phyloP scores from a whole-genome alignment of 2,888 invertebrate species.

The Philereme transversata region DNA sequence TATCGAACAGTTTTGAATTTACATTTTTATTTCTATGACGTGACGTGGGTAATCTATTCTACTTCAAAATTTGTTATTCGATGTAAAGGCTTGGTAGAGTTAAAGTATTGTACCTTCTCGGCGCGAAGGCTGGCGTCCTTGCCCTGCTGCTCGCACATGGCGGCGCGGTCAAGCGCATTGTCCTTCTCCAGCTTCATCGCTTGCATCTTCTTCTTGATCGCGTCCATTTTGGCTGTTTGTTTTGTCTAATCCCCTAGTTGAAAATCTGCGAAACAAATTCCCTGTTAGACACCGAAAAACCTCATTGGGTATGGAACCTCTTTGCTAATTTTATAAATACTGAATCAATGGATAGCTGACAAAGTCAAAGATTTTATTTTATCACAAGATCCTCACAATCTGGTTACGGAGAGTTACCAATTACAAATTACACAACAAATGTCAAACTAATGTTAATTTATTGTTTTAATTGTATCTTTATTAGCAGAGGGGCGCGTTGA shows the following conservation, averaged over 20 bases:
- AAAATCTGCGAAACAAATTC: constrained; percentile 56
- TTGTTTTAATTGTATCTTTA: no score
- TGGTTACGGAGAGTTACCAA: no score
- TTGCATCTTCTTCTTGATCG: constrained; percentile 99
- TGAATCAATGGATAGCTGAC: no score
- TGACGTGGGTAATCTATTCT: no score
- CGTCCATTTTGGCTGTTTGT: constrained; percentile 96
- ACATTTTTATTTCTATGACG: no score
- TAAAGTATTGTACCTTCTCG: constrained; percentile 86
- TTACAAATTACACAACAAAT: no score
- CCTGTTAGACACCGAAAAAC: not conserved
- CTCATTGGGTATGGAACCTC: not conserved
- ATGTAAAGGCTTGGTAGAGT: not conserved
- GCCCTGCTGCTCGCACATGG: constrained; percentile 98
- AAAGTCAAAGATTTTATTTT: no score
- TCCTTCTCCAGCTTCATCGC: constrained; percentile 99
- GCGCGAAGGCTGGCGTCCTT: constrained; percentile 95
- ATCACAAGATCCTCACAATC: no score
- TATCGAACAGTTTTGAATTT: no score
- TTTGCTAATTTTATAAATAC: no score
- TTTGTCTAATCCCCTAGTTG: constrained; percentile 67
- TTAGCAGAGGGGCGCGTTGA: constrained; percentile 19
- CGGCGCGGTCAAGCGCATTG: constrained; percentile 99
- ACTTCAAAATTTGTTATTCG: not conserved
- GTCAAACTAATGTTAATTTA: no score